Base-by-base conservation (phyloP, 2,888 invertebrate species). In the Trissonchulus sp. region DNA sequence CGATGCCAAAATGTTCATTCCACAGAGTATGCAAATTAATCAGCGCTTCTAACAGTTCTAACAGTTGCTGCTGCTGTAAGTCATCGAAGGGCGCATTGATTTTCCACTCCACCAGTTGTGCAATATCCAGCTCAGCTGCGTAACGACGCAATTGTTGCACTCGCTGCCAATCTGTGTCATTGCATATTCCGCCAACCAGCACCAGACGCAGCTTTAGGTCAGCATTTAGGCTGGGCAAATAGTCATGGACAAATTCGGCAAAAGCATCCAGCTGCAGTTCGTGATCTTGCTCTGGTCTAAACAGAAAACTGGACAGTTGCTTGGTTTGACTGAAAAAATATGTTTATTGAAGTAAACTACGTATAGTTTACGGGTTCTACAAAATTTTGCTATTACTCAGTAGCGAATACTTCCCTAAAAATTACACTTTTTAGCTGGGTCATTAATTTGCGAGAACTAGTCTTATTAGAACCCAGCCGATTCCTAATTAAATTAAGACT, bases 1-100 rank as follows among this genome's bases (percentile, higher is more conserved):
- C 92, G 80, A 99, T 99, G 62, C 99, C 99, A 86, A 99, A 99
- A 87, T 99, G 99, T 85, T 99, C 99, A 86, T 99, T 95, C 90
- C 93, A 92, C 98, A 99, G 99, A 37, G 98, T 93, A 84, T 99
- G 99, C 48, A 99, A 86, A 0, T 94, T 98, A 78, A 98, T 90
- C 71, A 89, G 88, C 38, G 91, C 89, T 76, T 85, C 81, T 1
- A 83, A 78, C 84, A 93, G 90, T 80, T 92, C 88, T n/a, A n/a
- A n/a, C n/a, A n/a, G n/a, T n/a, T n/a, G n/a, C n/a, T n/a, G n/a
- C 75, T 89, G 87, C 76, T 93, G 88, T 74, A 99, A 87, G 71
- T 92, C 91, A 0, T 90, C 88, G 85, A 92, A 94, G 0, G 92
- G 87, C 36, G 94, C 89, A 86, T 99, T 97, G 2, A 96, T 89